Evolutionary conservation across 2,888 invertebrate genomes (phyloP).

Genomic region (Aricia artaxerxes): DNA sequence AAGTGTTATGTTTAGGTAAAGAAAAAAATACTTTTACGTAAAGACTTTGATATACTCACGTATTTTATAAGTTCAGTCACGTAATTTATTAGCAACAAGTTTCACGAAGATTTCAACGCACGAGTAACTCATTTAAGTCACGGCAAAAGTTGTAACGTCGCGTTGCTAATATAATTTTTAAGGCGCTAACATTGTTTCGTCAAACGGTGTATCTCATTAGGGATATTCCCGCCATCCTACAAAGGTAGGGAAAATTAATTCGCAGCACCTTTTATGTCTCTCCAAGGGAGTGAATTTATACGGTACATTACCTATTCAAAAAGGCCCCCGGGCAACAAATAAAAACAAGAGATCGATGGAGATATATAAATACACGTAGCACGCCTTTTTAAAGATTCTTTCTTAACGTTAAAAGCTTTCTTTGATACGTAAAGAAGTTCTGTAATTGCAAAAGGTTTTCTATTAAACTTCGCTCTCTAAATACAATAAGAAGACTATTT

Average conservation of each 20-base stretch:
- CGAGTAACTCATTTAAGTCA: constrained; percentile 7
- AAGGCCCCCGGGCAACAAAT: constrained; percentile 66
- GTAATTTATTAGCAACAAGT: not conserved
- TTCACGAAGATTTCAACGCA: not conserved
- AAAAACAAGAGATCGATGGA: constrained; percentile 58
- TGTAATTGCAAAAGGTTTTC: constrained; percentile 10
- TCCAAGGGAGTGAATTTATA: constrained; percentile 61
- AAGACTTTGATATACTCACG: not conserved
- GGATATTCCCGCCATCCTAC: constrained; percentile 59
- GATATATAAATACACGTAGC: constrained; percentile 34
- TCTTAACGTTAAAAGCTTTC: constrained; percentile 22
- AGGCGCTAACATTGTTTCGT: not conserved
- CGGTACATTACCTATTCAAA: constrained; percentile 74
- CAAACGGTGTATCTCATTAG: constrained; percentile 59
- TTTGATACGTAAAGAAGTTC: constrained; percentile 18
- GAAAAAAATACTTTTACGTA: no score
- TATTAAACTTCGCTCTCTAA: not conserved
- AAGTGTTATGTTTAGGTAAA: not conserved
- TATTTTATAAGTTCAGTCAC: not conserved
- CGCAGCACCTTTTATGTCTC: constrained; percentile 68
- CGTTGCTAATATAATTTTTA: constrained; percentile 26
- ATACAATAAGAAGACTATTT: constrained; percentile 1
- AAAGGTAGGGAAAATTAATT: constrained; percentile 71
- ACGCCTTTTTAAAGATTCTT: constrained; percentile 6
- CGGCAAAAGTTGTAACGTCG: constrained; percentile 21